Evolutionary conservation across 2,113 vertebrate genomes (phyloP).

Genomic region (Prietella phreatophila): DNA sequence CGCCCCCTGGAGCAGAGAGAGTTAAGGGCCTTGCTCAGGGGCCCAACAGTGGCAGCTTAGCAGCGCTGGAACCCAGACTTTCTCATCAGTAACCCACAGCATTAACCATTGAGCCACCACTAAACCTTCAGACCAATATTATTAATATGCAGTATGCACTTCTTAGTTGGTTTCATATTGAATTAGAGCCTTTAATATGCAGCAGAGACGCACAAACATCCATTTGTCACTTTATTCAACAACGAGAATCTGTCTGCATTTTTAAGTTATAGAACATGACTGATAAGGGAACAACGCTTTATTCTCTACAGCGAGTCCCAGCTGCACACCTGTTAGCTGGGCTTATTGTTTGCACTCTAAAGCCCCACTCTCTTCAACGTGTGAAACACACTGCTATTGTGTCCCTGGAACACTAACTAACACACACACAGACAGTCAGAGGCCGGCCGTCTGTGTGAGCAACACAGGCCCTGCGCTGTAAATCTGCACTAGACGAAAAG

Average conservation of each 20-base stretch:
- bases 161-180: neutral
- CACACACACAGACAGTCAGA: constrained; percentile 4
- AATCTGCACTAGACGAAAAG: constrained; percentile 37
- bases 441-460: constrained; percentile 8
- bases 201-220: neutral
- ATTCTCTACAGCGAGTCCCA: neutral
- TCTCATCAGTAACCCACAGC: too few species aligned
- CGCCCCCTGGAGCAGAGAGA: too few species aligned
- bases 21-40: too few species aligned
- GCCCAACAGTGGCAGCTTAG: too few species aligned
- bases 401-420: constrained; percentile 29
- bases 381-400: constrained; percentile 56
- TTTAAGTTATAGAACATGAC: neutral
- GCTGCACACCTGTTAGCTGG: constrained; percentile 39
- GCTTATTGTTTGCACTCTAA: constrained; percentile 35
- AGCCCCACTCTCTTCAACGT: constrained; percentile 3
- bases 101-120: too few species aligned
- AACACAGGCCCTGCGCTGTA: constrained; percentile 28
- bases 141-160: too few species aligned
- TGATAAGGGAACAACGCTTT: neutral
- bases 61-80: too few species aligned
- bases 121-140: neutral
- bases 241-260: neutral
- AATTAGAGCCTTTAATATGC: neutral
- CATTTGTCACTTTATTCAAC: neutral